A percentile compares a stretch with the other conserved stretches of the same genome.
phyloP scores from a whole-genome alignment of 2,113 vertebrate genomes.

The Ginglymostoma cirratum region DNA sequence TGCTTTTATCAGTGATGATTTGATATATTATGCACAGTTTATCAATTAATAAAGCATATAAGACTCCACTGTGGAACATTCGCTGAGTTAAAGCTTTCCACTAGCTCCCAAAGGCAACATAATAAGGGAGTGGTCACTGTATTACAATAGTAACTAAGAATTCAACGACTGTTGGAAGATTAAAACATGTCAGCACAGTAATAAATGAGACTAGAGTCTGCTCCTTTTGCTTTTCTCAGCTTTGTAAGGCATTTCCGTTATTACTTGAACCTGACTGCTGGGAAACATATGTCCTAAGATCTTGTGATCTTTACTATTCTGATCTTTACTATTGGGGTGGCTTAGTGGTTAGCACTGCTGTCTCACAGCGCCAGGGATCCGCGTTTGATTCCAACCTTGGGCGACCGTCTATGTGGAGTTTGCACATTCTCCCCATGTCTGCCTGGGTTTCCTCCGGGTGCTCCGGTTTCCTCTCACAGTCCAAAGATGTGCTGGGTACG shows the following conservation, averaged over 20 bases:
- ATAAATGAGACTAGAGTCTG: neutral
- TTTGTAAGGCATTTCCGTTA: neutral
- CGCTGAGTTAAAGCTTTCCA: neutral
- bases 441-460: too few relatives aligned
- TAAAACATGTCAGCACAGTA: neutral
- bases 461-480: too few relatives aligned
- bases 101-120: conserved; percentile 9
- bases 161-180: neutral
- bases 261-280: conserved; percentile 6
- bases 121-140: conserved; percentile 17
- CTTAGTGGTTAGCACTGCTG: too few relatives aligned
- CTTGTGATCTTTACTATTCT: neutral
- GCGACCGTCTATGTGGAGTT: too few relatives aligned
- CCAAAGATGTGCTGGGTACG: too few relatives aligned
- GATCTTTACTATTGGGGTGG: neutral
- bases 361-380: too few relatives aligned
- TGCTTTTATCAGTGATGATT: neutral
- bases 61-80: neutral
- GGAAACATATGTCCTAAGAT: neutral
- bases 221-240: neutral
- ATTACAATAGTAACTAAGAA: conserved; percentile 25
- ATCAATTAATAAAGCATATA: neutral
- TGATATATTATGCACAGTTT: neutral
- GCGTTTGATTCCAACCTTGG: too few relatives aligned
- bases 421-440: too few relatives aligned